These are phyloP conservation scores for Clarias fuscus DNA, from an alignment of 2,797 vertebrate species.

Conservation along the genomic window DNA sequence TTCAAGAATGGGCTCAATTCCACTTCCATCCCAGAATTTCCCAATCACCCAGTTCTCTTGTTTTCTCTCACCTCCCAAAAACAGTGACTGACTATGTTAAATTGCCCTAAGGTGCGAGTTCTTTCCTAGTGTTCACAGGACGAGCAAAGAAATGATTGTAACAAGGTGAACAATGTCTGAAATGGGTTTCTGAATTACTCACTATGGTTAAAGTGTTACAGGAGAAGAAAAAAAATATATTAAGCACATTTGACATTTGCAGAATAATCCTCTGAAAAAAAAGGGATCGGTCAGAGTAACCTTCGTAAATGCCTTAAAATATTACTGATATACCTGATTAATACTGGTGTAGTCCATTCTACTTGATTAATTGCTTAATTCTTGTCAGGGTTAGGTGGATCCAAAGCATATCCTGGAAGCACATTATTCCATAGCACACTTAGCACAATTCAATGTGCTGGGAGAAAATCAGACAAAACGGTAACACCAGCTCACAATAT, in stretches of 20 bases:
- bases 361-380: not conserved
- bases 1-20: not conserved
- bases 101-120: not conserved
- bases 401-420: not conserved
- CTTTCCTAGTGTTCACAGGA: too few relatives aligned
- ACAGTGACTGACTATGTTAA: not conserved
- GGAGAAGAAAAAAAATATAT: not conserved
- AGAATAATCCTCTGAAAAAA: not conserved
- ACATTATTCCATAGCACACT: not conserved
- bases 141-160: not conserved
- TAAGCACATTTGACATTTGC: not conserved
- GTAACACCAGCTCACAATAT: not conserved
- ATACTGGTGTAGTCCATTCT: not conserved
- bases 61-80: not conserved
- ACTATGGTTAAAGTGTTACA: not conserved
- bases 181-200: not conserved
- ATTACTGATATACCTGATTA: not conserved
- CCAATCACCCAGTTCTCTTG: not conserved
- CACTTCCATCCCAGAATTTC: not conserved
- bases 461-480: not conserved
- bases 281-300: too few relatives aligned
- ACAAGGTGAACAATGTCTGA: not conserved
- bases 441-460: not conserved
- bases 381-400: not conserved
- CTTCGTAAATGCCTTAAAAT: too few relatives aligned